phyloP scores from a whole-genome alignment of 2,797 vertebrate species.

The Oceanodroma leucorhoa region DNA sequence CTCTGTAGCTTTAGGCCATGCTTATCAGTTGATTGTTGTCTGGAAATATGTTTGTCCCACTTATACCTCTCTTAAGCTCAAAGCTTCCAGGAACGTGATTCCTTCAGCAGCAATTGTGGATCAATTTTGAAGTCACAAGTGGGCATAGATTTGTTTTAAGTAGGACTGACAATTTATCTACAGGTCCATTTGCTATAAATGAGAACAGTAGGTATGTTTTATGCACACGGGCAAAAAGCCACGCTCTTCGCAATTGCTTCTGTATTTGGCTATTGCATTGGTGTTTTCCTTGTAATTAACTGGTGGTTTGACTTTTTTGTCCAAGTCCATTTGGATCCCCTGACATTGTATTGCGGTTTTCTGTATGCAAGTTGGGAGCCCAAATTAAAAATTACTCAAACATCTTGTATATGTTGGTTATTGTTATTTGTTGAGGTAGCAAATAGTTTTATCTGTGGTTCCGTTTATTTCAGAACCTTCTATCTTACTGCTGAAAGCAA shows the following conservation, averaged over 20 bases:
- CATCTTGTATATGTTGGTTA: not conserved
- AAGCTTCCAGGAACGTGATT: not conserved
- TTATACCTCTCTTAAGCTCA: not conserved
- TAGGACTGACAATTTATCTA: not conserved
- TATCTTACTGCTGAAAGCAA: not conserved
- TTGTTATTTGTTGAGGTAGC: not conserved
- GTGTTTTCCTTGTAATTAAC: not conserved
- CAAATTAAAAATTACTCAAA: not conserved
- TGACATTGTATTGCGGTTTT: not conserved
- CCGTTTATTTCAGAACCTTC: not conserved
- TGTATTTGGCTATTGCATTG: not conserved
- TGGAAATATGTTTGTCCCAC: not conserved
- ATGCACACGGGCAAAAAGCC: not conserved
- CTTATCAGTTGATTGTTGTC: not conserved
- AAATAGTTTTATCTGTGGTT: not conserved
- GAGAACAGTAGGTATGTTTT: not conserved
- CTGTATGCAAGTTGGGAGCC: not conserved
- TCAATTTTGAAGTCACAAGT: not conserved
- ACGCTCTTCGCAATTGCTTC: not conserved
- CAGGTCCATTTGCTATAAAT: not conserved
- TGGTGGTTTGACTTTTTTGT: not conserved
- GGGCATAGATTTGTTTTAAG: not conserved
- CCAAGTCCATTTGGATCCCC: not conserved
- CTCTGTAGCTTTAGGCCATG: not conserved
- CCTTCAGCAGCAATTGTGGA: not conserved